A percentile compares a stretch with the other conserved stretches of the same genome.
phyloP scores from a whole-genome alignment of 2,113 vertebrate species.

The Rostratula benghalensis region DNA sequence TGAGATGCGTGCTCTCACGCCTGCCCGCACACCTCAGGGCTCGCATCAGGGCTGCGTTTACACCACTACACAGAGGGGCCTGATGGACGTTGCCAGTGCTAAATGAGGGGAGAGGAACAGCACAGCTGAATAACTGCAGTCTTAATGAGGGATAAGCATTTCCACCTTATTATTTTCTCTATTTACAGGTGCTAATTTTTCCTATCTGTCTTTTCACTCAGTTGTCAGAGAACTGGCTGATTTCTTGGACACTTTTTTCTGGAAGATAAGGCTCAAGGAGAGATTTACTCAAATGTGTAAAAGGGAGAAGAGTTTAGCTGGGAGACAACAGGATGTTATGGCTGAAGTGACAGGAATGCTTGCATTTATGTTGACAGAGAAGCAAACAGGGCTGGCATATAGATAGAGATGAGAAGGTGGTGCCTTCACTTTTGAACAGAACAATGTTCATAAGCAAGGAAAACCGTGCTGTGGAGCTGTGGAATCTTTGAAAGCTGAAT shows the following conservation, averaged over 20 bases:
- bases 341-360: not conserved
- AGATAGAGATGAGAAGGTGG: not conserved
- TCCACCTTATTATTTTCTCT: not conserved
- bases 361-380: not conserved
- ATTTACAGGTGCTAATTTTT: not conserved
- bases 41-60: fast-evolving
- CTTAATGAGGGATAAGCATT: not conserved
- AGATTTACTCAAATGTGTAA: not conserved
- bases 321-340: not conserved
- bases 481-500: not conserved
- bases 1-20: not conserved
- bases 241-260: not conserved
- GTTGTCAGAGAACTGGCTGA: not conserved
- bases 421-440: not conserved
- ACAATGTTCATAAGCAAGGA: not conserved
- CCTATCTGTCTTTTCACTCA: not conserved
- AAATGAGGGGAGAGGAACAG: not conserved
- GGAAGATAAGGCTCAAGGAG: not conserved
- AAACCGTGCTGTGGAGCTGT: not conserved
- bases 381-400: not conserved
- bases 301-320: not conserved
- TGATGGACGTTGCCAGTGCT: fast-evolving
- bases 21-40: not conserved
- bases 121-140: not conserved
- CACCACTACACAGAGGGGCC: not conserved